Percentiles rank a stretch among this genome's conserved stretches.
Evolutionary conservation across 2,113 vertebrate species (phyloP).

Genomic region (Sterrhoptilus dennistouni): DNA sequence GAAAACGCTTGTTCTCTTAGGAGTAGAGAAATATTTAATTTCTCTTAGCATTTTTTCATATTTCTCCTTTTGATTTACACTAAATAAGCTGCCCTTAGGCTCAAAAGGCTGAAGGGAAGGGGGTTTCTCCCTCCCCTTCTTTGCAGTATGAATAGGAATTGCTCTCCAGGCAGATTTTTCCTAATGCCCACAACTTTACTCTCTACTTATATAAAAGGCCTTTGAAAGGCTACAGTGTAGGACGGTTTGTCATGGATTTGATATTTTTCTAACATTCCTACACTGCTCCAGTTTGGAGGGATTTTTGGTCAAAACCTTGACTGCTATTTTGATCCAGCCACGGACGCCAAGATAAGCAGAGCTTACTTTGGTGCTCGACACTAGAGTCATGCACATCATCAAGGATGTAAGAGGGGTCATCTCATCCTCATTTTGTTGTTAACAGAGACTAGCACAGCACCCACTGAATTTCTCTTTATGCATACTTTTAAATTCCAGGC

Average conservation of each 20-base stretch:
- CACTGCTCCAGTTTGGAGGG: background rate
- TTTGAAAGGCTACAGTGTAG: background rate
- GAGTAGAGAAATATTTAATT: background rate
- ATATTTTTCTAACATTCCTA: conserved; percentile 14
- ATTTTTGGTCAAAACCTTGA: background rate
- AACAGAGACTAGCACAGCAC: background rate
- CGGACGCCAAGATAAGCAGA: background rate
- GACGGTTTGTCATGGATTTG: background rate
- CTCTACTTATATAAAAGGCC: background rate
- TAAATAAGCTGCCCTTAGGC: background rate
- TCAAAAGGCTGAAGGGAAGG: background rate
- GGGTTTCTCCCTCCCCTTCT: background rate
- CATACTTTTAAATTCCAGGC: background rate
- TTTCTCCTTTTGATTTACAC: conserved; percentile 14
- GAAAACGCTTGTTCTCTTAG: background rate
- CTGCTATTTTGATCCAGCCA: conserved; percentile 27
- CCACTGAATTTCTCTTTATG: background rate
- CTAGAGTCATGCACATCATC: background rate
- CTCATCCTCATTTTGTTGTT: background rate
- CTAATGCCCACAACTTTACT: background rate
- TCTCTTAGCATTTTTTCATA: background rate
- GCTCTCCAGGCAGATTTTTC: background rate
- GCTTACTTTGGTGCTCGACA: background rate
- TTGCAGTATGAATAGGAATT: background rate
- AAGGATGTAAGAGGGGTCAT: background rate